Conservation (phyloP, 1,140 invertebrate genomes). For the Bombyx mandarina region DNA sequence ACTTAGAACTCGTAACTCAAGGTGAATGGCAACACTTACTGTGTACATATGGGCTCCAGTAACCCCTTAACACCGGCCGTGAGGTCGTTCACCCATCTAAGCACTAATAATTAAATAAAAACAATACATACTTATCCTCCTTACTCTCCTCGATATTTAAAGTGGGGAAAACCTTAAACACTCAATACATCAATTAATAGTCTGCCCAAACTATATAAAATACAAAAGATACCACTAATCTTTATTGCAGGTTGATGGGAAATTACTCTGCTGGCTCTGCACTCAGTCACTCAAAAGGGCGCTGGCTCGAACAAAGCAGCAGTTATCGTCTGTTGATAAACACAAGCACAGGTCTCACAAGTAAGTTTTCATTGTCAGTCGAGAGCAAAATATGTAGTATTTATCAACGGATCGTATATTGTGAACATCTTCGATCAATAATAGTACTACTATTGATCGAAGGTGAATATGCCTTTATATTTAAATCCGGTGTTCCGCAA, state of each 20-base stretch:
- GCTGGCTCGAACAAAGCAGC: constrained; percentile 90
- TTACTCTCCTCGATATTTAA: too few relatives aligned
- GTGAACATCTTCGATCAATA: too few relatives aligned
- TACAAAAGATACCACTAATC: background rate
- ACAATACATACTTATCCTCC: too few relatives aligned
- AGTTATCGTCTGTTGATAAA: constrained; percentile 52
- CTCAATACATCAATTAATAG: background rate
- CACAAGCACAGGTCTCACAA: constrained; percentile 59
- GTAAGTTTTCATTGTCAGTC: constrained; percentile 22
- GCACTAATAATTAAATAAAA: too few relatives aligned
- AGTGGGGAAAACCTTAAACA: background rate
- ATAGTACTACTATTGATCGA: too few relatives aligned
- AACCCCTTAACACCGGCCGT: too few relatives aligned
- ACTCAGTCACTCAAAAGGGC: constrained; percentile 94
- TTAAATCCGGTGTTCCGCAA: background rate
- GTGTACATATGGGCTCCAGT: too few relatives aligned
- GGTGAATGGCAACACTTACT: too few relatives aligned
- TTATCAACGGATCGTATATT: background rate
- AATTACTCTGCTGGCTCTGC: constrained; percentile 96
- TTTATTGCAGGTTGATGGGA: constrained; percentile 87
- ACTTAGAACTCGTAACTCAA: too few relatives aligned
- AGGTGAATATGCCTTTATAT: background rate
- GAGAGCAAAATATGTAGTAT: too few relatives aligned
- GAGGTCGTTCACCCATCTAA: too few relatives aligned
- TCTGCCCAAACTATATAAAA: background rate